Conservation (phyloP, 2,797 vertebrate species). For the Lagocephalus sceleratus region DNA sequence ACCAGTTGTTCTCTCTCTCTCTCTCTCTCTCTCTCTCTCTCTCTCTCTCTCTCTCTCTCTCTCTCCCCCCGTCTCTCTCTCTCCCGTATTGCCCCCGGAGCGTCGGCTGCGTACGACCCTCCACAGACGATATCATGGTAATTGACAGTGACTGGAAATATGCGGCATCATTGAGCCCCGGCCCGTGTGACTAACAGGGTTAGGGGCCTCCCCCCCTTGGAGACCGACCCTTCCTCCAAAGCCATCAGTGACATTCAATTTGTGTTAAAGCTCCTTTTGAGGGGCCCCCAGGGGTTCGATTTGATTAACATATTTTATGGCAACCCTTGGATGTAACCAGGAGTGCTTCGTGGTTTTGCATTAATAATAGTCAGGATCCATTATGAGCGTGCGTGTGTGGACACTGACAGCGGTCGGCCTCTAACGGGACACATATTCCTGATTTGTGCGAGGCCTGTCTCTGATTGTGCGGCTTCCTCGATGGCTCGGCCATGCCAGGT, state of each 20-base stretch:
- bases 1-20: too few relatives aligned
- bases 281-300: slow-evolving; percentile 68
- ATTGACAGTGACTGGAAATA: slow-evolving; percentile 83
- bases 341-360: slow-evolving; percentile 50
- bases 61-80: background rate
- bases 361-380: slow-evolving; percentile 75
- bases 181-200: slow-evolving; percentile 81
- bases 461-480: slow-evolving; percentile 45
- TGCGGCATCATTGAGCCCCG: slow-evolving; percentile 76
- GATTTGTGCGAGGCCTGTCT: slow-evolving; percentile 39
- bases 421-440: slow-evolving; percentile 47
- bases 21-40: too few relatives aligned
- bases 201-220: slow-evolving; percentile 70
- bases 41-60: too few relatives aligned
- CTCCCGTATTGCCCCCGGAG: slow-evolving; percentile 27
- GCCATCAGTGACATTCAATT: slow-evolving; percentile 78
- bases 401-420: slow-evolving; percentile 54
- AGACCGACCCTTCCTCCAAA: slow-evolving; percentile 66
- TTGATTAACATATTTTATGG: slow-evolving; percentile 78
- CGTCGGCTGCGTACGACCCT: slow-evolving; percentile 58
- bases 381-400: slow-evolving; percentile 59
- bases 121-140: slow-evolving; percentile 77
- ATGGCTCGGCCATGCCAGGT: slow-evolving; percentile 54
- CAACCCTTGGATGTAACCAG: slow-evolving; percentile 52
- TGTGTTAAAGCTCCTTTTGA: slow-evolving; percentile 73